These are phyloP conservation scores for Drosophila kohkoa DNA, from an alignment of 1,140 invertebrate species.

Conservation along the genomic window DNA sequence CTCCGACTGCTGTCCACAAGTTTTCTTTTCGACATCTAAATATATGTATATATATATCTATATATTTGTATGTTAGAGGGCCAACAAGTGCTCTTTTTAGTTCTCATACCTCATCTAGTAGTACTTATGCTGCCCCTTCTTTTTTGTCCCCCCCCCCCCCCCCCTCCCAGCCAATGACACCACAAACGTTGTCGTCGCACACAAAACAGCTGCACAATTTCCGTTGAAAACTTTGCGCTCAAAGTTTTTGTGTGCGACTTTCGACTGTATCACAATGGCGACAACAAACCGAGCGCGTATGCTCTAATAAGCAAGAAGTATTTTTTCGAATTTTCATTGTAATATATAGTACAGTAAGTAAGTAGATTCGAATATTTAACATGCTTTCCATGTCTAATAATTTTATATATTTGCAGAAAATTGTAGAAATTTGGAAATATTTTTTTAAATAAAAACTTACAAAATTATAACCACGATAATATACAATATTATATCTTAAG, in stretches of 20 bases:
- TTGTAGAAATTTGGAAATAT: no score
- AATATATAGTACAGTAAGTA: no score
- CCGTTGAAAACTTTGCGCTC: conserved; percentile 70
- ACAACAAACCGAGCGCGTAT: conserved; percentile 41
- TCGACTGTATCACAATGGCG: conserved; percentile 44
- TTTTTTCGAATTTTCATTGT: no score
- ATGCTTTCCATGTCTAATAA: no score
- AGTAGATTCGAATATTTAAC: no score
- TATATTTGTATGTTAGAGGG: conserved; percentile 29
- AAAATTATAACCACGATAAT: no score
- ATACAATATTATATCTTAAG: no score
- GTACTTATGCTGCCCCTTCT: neutral
- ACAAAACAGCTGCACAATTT: conserved; percentile 81
- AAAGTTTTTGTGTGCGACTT: conserved; percentile 80
- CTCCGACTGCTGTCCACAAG: conserved; percentile 11
- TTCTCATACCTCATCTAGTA: neutral
- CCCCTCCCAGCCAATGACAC: neutral
- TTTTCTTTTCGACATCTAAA: conserved; percentile 26
- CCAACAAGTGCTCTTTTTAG: conserved; percentile 48
- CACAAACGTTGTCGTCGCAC: conserved; percentile 38
- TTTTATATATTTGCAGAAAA: no score
- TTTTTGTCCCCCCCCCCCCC: neutral
- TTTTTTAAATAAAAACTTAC: no score
- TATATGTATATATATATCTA: conserved; percentile 1
- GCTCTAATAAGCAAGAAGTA: conserved; percentile 6